Base-by-base conservation (phyloP, 2,888 invertebrate genomes). In the Lysandra bellargus region DNA sequence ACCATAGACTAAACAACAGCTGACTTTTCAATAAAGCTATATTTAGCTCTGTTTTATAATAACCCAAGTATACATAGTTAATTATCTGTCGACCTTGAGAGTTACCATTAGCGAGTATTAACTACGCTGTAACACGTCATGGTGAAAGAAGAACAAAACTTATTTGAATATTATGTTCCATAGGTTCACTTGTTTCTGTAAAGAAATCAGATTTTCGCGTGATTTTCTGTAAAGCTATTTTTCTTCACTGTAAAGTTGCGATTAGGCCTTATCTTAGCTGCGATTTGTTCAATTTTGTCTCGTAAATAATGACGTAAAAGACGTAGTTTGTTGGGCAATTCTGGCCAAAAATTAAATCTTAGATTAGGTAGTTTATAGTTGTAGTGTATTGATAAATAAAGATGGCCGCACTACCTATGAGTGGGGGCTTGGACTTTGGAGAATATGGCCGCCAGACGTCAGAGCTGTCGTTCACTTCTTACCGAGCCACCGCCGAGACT, bases 1-100 rank as follows among this genome's bases (percentile, higher is more conserved):
- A 69, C 69, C 69, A 69, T 69, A 69, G 69, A 33, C 33, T 37
- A 69, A 33, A 69, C 69, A 69, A 69, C 69, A 69, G 69, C 33
- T 69, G 69, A 69, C 33, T 69, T 23, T 33, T 64, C 69, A 33
- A 69, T 69, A 33, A 4, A 37, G 5, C 69, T 69, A 37, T 69
- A 33, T 69, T 69, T 69, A 37, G 69, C 69, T 69, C 33, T 17
- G 69, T 69, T 37, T 69, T 14, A 69, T 69, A 69, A 14, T 33
- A 37, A 33, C 12, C 69, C 30, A 30, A 6, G 12, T 12, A 23
- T 30, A 64, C 7, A 7, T 61, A 12, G 37, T 69, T 69, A 69
- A 69, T 37, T 69, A 17, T 69, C 69, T 37, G 69, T 33, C 17
- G 33, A 33, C 69, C 69, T 69, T 69, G 5, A 37, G 37, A 69